Evolutionary conservation across 1,140 invertebrate species (phyloP), one percentile per base, ranked within the genome.

Genomic region (Pissodes strobi): DNA sequence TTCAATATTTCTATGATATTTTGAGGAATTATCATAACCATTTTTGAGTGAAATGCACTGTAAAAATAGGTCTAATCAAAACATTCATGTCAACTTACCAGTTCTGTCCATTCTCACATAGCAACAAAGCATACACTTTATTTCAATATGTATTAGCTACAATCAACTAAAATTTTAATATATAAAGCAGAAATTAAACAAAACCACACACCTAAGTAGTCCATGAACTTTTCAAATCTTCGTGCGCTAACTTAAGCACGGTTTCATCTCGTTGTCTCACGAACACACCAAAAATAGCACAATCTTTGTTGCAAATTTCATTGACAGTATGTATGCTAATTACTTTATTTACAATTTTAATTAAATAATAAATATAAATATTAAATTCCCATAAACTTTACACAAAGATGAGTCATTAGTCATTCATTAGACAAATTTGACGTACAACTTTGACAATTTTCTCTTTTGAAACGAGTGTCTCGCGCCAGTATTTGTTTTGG

Each of bases 261-360:
- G n/a, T 12, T 30, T n/a, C 15, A 8, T 34, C 12, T 17, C 2
- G 19, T 23, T n/a, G n/a, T 2, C 18, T 27, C 15, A 12, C 5
- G 17, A 17, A 21, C 55, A 41, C 9, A 22, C 38, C 39, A 25
- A 57, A 25, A 48, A 49, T 25, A 49, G 18, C 25, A 45, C 41
- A 13, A 39, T 12, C 21, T 49, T 37, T 60, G 22, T 49, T 49
- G n/a, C 30, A 22, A 60, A 48, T 49, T 49, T 49, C 9, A 60
- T 51, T 52, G 39, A 61, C 58, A 30, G 48, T 52, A 38, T 15
- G 41, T 18, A 1, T 13, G 37, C 18, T 52, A 51, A 61, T 52
- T 51, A 27, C 13, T 61, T 61, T 61, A 61, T 61, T 61, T 61
- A 61, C 58, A 61, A 52, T 52, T 61, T 52, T 25, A 61, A 51